A percentile compares a stretch with the other conserved stretches of the same genome.
These are phyloP conservation scores for Talpa occidentalis DNA, from an alignment of 2,113 vertebrate species.

Conservation along the genomic window DNA sequence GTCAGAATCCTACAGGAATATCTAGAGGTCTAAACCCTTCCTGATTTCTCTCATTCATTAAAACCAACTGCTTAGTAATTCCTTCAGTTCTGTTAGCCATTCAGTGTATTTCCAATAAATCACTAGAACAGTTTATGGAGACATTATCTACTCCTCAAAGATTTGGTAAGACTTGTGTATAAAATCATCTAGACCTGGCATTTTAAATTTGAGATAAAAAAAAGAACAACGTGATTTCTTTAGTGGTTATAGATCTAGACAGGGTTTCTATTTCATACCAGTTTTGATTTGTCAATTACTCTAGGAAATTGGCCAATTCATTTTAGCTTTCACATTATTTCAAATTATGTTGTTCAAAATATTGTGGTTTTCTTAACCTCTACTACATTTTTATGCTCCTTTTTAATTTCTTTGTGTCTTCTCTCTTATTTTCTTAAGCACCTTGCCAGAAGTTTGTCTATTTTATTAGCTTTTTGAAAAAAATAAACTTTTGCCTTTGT, in stretches of 20 bases:
- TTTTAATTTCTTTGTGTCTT: background rate
- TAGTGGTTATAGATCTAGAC: background rate
- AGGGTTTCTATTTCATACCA: conserved; percentile 2
- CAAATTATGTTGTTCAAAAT: background rate
- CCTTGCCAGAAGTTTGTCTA: background rate
- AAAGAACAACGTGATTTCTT: conserved; percentile 16
- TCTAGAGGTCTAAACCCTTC: background rate
- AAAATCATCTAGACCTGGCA: conserved; percentile 12
- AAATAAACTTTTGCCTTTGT: background rate
- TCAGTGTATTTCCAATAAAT: background rate
- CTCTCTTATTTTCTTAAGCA: background rate
- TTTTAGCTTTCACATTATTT: conserved; percentile 5
- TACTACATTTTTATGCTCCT: background rate
- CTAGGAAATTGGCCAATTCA: background rate
- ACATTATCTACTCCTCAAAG: background rate
- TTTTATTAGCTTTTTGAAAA: conserved; percentile 32
- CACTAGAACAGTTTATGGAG: conserved; percentile 1
- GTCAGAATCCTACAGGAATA: conserved; percentile 8
- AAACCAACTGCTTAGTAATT: background rate
- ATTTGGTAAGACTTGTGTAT: conserved; percentile 1
- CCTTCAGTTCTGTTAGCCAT: background rate
- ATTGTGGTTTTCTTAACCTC: background rate
- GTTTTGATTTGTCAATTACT: conserved; percentile 15
- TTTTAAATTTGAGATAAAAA: conserved; percentile 45
- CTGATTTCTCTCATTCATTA: background rate